Evolutionary conservation across 2,797 vertebrate genomes (phyloP), one percentile per base, ranked within the genome.

Genomic region (Falco concolor): DNA sequence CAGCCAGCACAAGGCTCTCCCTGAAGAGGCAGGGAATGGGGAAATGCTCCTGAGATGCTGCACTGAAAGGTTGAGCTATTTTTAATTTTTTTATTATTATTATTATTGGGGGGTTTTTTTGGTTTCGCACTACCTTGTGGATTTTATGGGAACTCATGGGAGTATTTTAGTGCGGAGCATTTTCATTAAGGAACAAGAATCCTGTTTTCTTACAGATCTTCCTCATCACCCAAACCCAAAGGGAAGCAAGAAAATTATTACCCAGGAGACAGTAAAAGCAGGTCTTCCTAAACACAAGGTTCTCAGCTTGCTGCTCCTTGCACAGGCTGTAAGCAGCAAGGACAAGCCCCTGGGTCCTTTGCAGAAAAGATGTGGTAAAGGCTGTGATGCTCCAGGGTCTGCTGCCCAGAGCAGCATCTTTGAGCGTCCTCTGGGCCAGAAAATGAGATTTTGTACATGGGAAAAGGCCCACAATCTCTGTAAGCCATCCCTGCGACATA

Each of bases 171-270:
- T 12, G 1, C 2, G 0, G 44, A 73, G 44, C 7, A 0, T 95
- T 95, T 96, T 96, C 95, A 44, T 74, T 89, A 96, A 82, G 94
- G 94, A 95, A 96, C 77, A 87, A 82, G 83, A 88, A 78, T 95
- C 91, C 93, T 87, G 52, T 27, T 78, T 87, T 92, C 76, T 91
- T 42, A 44, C 87, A 30, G 79, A 24, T 32, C 95, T 96, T 94
- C 93, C 95, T 81, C 94, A 88, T 60, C 77, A 25, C 68, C 53
- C 45, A 81, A 94, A 91, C 76, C 74, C 69, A 76, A 85, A 79
- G 74, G 80, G 94, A 84, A 93, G 91, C 79, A 84, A 57, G 22
- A 47, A 72, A 24, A 65, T 59, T 5, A 78, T 63, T 38, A 32
- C 65, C 63, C 80, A n/a, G 77, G 77, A 73, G 87, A 67, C 10